Conservation (phyloP, 2,797 vertebrate genomes). For the Oreonectes daqikongensis region DNA sequence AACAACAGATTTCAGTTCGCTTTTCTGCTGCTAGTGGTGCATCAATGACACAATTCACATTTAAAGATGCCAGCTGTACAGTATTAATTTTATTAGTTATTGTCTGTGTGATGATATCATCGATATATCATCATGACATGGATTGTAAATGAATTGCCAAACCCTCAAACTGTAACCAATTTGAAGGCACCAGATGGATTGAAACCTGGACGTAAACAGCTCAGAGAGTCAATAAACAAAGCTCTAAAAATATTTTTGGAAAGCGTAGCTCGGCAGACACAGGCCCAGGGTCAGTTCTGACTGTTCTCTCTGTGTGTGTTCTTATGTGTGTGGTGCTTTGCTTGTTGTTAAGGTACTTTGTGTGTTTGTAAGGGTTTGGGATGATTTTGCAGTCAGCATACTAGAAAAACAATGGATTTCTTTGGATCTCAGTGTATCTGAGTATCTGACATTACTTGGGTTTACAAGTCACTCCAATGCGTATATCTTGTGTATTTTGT, state of each 20-base stretch:
- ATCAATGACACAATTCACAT: not conserved
- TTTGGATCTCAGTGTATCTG: not conserved
- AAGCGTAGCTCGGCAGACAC: conserved; percentile 49
- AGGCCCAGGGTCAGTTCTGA: conserved; percentile 63
- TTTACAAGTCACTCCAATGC: not conserved
- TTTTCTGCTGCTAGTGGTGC: not conserved
- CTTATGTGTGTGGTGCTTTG: conserved; percentile 44
- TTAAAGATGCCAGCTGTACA: not conserved
- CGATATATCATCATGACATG: not conserved
- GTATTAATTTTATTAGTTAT: not conserved
- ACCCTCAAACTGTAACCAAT: not conserved
- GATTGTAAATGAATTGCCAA: conserved; percentile 12
- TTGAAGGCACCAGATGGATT: conserved; percentile 33
- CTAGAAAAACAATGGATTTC: conserved; percentile 4
- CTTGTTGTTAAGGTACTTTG: too few relatives aligned
- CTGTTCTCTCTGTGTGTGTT: conserved; percentile 60
- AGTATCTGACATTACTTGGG: not conserved
- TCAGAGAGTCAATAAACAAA: conserved; percentile 52
- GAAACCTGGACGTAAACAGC: conserved; percentile 23
- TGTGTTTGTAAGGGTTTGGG: conserved; percentile 60
- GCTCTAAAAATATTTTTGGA: conserved; percentile 55
- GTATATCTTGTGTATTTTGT: too few relatives aligned
- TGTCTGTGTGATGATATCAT: not conserved
- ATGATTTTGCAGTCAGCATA: conserved; percentile 5
- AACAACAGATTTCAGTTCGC: not conserved